phyloP scores from a whole-genome alignment of 1,140 invertebrate species.

The Calephelis nemesis region DNA sequence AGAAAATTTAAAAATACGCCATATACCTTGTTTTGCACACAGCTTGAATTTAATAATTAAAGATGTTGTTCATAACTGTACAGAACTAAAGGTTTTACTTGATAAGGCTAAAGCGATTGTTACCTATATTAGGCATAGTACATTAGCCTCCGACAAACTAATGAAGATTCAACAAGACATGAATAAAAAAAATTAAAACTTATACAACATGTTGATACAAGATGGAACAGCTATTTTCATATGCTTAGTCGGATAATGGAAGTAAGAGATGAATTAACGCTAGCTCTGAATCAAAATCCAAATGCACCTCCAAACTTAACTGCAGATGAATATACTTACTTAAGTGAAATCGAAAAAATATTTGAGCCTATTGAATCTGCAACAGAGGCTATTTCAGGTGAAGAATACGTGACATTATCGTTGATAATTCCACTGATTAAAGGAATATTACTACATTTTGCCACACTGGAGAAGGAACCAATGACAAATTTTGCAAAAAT shows the following conservation, averaged over 20 bases:
- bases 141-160: no score
- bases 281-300: neutral
- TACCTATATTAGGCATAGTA: no score
- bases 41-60: no score
- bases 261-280: neutral
- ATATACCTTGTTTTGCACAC: no score
- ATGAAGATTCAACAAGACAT: neutral
- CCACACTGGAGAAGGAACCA: neutral
- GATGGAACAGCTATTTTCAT: neutral
- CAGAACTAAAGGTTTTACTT: no score
- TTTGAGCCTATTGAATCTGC: neutral
- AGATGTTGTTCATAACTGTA: no score
- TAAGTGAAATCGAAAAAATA: neutral
- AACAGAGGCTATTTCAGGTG: neutral
- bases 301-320: neutral
- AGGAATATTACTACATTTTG: neutral
- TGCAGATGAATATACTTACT: neutral
- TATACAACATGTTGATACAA: neutral
- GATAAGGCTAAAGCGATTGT: no score
- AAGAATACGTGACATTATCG: neutral
- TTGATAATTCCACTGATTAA: neutral
- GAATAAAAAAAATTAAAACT: neutral
- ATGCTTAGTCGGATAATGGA: neutral
- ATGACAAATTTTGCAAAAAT: neutral
- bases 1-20: no score